Evolutionary conservation across 2,113 vertebrate species (phyloP), one percentile per base, ranked within the genome.

Genomic region (Drymodes brunneopygia): DNA sequence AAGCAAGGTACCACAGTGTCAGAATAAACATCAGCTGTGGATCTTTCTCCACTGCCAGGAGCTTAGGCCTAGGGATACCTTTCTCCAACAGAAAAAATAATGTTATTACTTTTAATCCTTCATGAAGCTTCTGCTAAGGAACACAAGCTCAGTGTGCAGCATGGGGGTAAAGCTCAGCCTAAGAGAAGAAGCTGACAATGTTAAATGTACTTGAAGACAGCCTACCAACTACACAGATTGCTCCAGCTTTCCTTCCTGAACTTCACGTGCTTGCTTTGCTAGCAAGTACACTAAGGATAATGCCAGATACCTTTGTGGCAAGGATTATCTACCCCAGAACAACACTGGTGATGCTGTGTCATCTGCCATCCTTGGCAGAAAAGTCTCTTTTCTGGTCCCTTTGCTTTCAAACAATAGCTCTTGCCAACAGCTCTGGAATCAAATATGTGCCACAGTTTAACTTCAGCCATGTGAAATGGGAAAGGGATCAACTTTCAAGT

Each of bases 181-280:
- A 53, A 65, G 50, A 65, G 14, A 72, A 15, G 28, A 85, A 64
- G 11, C 16, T 50, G 71, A 11, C 36, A 79, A 21, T 11, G 22
- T 72, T 79, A 71, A 45, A 11, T 33, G 38, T 54, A n/a, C 42
- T 79, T 65, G 62, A 58, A 90, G 45, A 25, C 15, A 93, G 45
- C 17, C 53, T 60, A 74, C 36, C 21, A 73, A 23, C 29, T 51
- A 28, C n/a, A 66, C 5, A 62, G 48, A 45, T 62, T 57, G 36
- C 11, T 95, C 40, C 66, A 62, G 9, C 48, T 72, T 47, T 65
- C 11, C 21, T 77, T 92, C 58, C 61, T 42, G 11, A 89, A 44
- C 14, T 69, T 74, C 29, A 25, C 2, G 0, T 3, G 15, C 0
- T 0, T 28, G 50, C 35, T 61, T 65, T 79, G 36, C n/a, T 79